These are phyloP conservation scores for Urechis unicinctus DNA, from an alignment of 2,888 invertebrate species.

Conservation along the genomic window DNA sequence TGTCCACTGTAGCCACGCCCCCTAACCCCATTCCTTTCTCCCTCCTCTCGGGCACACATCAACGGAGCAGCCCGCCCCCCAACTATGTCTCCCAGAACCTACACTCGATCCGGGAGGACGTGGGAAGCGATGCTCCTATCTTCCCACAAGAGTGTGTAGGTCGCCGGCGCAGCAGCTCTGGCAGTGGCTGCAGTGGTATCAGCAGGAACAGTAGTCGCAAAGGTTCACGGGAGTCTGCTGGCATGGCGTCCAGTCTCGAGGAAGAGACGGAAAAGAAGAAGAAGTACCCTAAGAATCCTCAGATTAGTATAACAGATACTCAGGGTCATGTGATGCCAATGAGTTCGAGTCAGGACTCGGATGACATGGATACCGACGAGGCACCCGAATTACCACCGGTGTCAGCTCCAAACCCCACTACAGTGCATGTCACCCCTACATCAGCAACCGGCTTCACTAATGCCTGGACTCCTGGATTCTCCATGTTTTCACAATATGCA, in stretches of 20 bases:
- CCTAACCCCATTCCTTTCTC: background rate
- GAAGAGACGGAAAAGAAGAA: slow-evolving; percentile 6
- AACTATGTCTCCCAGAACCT: slow-evolving; percentile 42
- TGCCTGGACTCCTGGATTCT: background rate
- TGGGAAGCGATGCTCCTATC: slow-evolving; percentile 19
- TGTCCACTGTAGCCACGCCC: background rate
- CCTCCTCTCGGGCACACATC: slow-evolving; percentile 20
- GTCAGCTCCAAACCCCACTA: too few relatives aligned
- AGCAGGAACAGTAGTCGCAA: background rate
- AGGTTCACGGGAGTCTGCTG: too few relatives aligned
- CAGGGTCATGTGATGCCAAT: slow-evolving; percentile 59
- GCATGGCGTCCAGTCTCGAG: background rate
- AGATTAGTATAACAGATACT: slow-evolving; percentile 87
- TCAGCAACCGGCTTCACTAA: background rate
- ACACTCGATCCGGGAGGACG: slow-evolving; percentile 48
- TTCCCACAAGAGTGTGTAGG: slow-evolving; percentile 1
- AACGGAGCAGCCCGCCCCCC: slow-evolving; percentile 40
- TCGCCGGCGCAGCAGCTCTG: too few relatives aligned
- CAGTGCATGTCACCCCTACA: background rate
- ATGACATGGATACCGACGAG: background rate
- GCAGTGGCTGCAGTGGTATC: background rate
- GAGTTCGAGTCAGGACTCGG: slow-evolving; percentile 6
- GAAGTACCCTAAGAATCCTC: slow-evolving; percentile 59
- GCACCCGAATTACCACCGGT: too few relatives aligned
- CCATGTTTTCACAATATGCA: slow-evolving; percentile 1